A percentile compares a stretch with the other conserved stretches of the same genome.
These are phyloP conservation scores for Columba janthina DNA, from an alignment of 2,113 vertebrate genomes.

Conservation along the genomic window DNA sequence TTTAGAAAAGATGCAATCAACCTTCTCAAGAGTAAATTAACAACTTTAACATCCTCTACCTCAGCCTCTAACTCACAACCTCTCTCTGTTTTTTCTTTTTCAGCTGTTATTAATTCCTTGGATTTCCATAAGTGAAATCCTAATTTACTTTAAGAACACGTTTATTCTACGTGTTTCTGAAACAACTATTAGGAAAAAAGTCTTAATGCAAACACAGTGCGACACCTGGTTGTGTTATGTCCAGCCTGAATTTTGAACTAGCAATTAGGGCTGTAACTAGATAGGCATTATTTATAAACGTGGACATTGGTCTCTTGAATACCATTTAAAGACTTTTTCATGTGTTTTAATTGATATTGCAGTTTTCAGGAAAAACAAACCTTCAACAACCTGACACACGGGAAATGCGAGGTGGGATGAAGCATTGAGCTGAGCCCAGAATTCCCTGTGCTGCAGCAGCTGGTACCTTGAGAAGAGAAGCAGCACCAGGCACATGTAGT, in stretches of 20 bases:
- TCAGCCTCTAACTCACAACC: not conserved
- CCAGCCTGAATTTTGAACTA: not conserved
- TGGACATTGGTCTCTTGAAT: not conserved
- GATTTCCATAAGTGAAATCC: not conserved
- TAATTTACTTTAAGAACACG: not conserved
- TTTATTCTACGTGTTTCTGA: not conserved
- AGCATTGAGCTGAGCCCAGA: not conserved
- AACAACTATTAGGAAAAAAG: not conserved
- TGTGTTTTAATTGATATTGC: not conserved
- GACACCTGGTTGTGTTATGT: not conserved
- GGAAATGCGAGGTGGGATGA: not conserved
- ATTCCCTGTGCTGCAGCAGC: not conserved
- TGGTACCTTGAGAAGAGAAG: not conserved
- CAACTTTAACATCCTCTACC: too few relatives aligned
- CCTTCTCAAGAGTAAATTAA: not conserved
- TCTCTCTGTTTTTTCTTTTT: not conserved
- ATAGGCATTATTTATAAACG: not conserved
- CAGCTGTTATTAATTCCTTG: not conserved
- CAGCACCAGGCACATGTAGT: not conserved
- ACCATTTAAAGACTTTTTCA: not conserved
- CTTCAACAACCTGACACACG: not conserved
- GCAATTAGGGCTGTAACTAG: not conserved
- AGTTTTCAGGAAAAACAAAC: not conserved
- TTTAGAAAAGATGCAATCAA: not conserved
- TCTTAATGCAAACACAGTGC: not conserved